Conservation (phyloP, 2,113 vertebrate genomes). For the Galemys pyrenaicus region DNA sequence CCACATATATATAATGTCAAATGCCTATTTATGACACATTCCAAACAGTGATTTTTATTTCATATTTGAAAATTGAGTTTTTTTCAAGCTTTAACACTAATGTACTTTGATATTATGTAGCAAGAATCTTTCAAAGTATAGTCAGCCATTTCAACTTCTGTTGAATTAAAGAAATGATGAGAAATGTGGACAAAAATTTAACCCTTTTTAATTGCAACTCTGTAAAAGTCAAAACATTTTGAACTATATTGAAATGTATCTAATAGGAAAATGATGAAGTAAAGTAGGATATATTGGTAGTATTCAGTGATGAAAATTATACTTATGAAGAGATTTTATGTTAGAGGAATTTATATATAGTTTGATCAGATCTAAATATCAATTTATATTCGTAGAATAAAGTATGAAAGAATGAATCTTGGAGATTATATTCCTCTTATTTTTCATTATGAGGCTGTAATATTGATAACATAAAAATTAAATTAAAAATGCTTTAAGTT, state of each 20-base stretch:
- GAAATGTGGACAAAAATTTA: not conserved
- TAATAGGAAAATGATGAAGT: not conserved
- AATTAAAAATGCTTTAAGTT: constrained; percentile 18
- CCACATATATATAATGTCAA: not conserved
- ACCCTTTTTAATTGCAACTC: not conserved
- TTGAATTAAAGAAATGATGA: constrained; percentile 23
- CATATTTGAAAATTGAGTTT: not conserved
- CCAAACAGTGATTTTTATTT: not conserved
- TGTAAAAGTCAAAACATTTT: not conserved
- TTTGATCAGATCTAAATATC: constrained; percentile 9
- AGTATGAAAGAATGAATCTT: not conserved
- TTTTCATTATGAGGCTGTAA: not conserved
- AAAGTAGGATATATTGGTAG: constrained; percentile 3
- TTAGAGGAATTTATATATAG: not conserved
- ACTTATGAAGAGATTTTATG: not conserved
- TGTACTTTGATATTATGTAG: not conserved
- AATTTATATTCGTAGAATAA: constrained; percentile 28
- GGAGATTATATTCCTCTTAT: not conserved
- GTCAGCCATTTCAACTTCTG: constrained; percentile 9
- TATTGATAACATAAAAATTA: constrained; percentile 10
- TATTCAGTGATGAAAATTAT: constrained; percentile 3
- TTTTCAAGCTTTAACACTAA: not conserved
- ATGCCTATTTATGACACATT: not conserved
- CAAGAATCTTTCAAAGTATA: not conserved
- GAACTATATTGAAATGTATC: not conserved